Evolutionary conservation across 2,888 invertebrate species (phyloP).

Genomic region (Parnassius mnemosyne): DNA sequence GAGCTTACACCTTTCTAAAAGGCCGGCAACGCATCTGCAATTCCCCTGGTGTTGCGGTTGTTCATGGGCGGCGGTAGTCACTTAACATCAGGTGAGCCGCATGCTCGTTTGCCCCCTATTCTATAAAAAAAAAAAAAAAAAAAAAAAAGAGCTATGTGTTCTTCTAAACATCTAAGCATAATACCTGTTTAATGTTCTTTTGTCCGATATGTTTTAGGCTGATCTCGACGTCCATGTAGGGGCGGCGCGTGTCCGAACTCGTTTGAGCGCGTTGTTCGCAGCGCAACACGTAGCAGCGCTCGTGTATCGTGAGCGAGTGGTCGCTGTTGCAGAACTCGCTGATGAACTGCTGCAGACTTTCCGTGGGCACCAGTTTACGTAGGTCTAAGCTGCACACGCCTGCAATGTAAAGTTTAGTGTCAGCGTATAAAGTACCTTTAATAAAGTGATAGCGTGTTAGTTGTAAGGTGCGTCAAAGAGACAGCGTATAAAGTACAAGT

Average conservation of each 20-base stretch:
- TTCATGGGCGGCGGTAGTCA: too few species aligned
- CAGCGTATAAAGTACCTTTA: too few species aligned
- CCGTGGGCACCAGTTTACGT: constrained; percentile 69
- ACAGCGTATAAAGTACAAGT: too few species aligned
- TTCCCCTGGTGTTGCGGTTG: too few species aligned
- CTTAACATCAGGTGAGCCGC: too few species aligned
- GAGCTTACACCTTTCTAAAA: too few species aligned
- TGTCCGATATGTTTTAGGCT: constrained; percentile 62
- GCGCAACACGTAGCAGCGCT: constrained; percentile 63
- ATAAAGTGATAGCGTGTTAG: too few species aligned
- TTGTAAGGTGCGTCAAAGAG: too few species aligned
- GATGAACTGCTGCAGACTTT: constrained; percentile 57
- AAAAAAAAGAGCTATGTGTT: too few species aligned
- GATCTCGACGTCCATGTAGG: constrained; percentile 76
- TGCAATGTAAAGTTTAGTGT: constrained; percentile 31
- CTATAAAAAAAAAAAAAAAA: too few species aligned
- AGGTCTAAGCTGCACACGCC: constrained; percentile 77
- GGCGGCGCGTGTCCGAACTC: constrained; percentile 36
- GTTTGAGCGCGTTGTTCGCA: constrained; percentile 38
- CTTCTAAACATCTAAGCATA: neutral
- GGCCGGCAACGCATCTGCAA: too few species aligned
- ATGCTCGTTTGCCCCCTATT: too few species aligned
- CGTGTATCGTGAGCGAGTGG: constrained; percentile 61
- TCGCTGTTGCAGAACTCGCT: constrained; percentile 57
- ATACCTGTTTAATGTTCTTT: constrained; percentile 44